Percentiles rank a stretch among this genome's conserved stretches.
Conservation (phyloP, 2,888 invertebrate genomes). For the Polietes domitor region DNA sequence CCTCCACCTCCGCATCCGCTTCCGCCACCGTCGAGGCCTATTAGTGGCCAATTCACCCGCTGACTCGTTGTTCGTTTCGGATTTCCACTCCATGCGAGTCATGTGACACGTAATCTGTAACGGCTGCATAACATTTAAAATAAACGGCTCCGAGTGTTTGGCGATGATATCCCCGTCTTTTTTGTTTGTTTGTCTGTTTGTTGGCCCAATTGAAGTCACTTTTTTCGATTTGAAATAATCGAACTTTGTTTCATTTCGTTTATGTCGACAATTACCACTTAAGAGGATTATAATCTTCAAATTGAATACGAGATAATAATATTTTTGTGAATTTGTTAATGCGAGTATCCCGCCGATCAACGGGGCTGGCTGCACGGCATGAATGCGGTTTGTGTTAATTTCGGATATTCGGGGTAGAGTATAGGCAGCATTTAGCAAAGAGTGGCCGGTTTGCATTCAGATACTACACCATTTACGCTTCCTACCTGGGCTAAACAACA, state of each 20-base stretch:
- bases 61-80: conserved; percentile 23
- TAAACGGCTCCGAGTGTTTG: conserved; percentile 47
- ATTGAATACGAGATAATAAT: background rate
- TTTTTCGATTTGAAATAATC: background rate
- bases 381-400: too few relatives aligned
- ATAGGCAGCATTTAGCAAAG: too few relatives aligned
- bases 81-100: conserved; percentile 51
- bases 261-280: background rate
- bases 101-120: conserved; percentile 62
- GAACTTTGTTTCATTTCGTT: background rate
- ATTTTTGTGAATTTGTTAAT: background rate
- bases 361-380: too few relatives aligned
- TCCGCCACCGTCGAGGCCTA: conserved; percentile 2
- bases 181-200: background rate
- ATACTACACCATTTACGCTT: too few relatives aligned
- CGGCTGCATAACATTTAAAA: conserved; percentile 55
- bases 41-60: conserved; percentile 24
- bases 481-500: too few relatives aligned
- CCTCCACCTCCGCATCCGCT: background rate
- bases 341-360: conserved; percentile 10
- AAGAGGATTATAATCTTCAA: conserved; percentile 20
- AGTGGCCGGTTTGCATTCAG: too few relatives aligned
- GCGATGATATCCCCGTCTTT: conserved; percentile 45
- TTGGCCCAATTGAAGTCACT: background rate
- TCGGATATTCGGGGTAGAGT: too few relatives aligned